Evolutionary conservation across 2,888 invertebrate species (phyloP), one percentile per base, ranked within the genome.

Genomic region (Apotomis capreana): DNA sequence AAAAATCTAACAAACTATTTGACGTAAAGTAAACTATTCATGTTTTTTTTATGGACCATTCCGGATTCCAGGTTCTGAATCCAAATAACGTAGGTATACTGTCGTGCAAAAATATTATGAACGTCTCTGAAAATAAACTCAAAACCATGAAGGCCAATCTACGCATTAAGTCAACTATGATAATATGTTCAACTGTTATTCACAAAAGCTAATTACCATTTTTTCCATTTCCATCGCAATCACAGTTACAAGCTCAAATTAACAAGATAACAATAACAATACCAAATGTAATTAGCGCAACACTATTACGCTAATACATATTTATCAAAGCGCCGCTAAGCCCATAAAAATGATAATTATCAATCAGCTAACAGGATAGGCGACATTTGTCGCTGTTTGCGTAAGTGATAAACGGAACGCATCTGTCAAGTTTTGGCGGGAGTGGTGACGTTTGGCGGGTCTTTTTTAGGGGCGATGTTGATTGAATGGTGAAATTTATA

Each of bases 341-440:
- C 90, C 87, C 81, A 87, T 91, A 91, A 89, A 90, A 90, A 90
- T 90, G 87, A 90, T 91, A 91, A 92, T 91, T 89, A 88, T 86
- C 89, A 90, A 91, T 91, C 90, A 90, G 83, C 76, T 81, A 83
- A 84, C 82, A 78, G 81, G 80, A 80, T 80, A 78, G 78, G 87
- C 83, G 88, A 90, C 92, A 92, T 92, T 92, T 92, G 92, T 74
- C 74, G 77, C 72, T 92, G 90, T 92, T 92, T 91, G 89, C 83
- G 82, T 83, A 79, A 77, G 80, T 80, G 76, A 74, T 79, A 78
- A 81, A 78, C 80, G 78, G 81, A 80, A 82, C 88, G 80, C 88
- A 89, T 87, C 89, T 89, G 88, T 89, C 87, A 87, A 84, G 72
- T 74, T 74, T 75, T 74, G 73, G 74, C 74, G 74, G 58, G 63